Conservation (phyloP, 2,113 vertebrate species). For the Elgaria multicarinata region DNA sequence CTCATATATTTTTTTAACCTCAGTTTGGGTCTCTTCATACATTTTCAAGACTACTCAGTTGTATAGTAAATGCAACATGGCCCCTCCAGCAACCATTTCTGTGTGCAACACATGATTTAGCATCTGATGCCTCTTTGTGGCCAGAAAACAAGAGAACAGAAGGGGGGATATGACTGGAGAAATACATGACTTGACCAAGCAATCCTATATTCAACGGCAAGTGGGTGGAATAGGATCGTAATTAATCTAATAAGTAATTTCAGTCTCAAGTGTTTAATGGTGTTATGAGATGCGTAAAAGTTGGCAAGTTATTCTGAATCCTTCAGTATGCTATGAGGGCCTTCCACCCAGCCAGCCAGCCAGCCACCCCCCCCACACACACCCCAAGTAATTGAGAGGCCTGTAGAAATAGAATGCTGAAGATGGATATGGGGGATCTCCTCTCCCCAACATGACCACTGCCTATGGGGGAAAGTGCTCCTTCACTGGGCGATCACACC, state of each 20-base stretch:
- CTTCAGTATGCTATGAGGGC: no score
- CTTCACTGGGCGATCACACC: no score
- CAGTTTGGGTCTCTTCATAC: rapidly evolving
- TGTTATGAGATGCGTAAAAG: not conserved
- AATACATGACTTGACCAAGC: not conserved
- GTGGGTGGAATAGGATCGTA: not conserved
- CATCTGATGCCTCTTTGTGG: not conserved
- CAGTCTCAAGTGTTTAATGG: not conserved
- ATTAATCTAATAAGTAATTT: not conserved
- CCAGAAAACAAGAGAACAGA: not conserved
- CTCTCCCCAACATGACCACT: no score
- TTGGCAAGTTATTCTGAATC: not conserved
- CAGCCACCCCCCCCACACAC: no score
- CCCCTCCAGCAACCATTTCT: not conserved
- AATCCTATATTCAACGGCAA: not conserved
- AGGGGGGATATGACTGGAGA: not conserved
- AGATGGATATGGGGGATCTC: no score
- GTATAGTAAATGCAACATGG: not conserved
- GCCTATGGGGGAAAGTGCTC: no score
- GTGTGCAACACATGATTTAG: not conserved
- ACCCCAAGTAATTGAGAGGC: no score
- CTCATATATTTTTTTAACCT: not conserved
- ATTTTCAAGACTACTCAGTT: not conserved
- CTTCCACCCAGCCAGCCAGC: no score
- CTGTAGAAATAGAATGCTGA: no score